Conservation (phyloP, 2,113 vertebrate species). For the Aphyosemion australe region DNA sequence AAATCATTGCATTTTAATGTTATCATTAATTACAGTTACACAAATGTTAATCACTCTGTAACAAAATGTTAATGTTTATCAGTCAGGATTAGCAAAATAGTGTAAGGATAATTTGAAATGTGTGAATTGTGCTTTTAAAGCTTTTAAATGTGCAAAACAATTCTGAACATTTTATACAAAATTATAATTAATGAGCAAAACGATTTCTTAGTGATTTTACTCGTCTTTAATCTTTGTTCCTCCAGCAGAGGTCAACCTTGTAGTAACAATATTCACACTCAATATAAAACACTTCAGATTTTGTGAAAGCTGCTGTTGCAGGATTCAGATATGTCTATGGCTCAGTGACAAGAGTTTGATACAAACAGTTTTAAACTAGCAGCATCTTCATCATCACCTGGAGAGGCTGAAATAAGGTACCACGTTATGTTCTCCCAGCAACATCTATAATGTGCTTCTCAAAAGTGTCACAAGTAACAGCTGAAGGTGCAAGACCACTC, state of each 20-base stretch:
- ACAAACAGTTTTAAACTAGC: background rate
- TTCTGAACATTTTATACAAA: too few species aligned
- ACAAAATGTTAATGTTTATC: constrained; percentile 42
- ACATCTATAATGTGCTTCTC: background rate
- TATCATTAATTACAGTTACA: constrained; percentile 27
- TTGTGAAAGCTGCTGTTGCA: background rate
- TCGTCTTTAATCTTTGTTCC: constrained; percentile 25
- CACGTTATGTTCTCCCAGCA: too few species aligned
- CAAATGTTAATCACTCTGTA: constrained; percentile 31
- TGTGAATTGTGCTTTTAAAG: background rate
- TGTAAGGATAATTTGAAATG: constrained; percentile 23
- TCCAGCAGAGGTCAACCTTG: constrained; percentile 42
- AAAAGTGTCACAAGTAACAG: constrained; percentile 16
- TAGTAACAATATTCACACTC: constrained; percentile 1
- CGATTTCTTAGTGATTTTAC: constrained; percentile 40
- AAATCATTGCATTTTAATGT: constrained; percentile 13
- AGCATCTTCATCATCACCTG: background rate
- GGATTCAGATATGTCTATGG: constrained; percentile 5
- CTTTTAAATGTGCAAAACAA: background rate
- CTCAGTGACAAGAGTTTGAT: background rate
- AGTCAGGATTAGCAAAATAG: constrained; percentile 5
- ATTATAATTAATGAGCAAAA: constrained; percentile 15
- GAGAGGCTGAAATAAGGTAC: too few species aligned
- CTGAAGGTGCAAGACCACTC: constrained; percentile 9
- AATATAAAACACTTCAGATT: constrained; percentile 7